Percentiles rank a stretch among this genome's conserved stretches.
Evolutionary conservation across 1,140 invertebrate genomes (phyloP).

Genomic region (Macrotrachela quadricornifera): DNA sequence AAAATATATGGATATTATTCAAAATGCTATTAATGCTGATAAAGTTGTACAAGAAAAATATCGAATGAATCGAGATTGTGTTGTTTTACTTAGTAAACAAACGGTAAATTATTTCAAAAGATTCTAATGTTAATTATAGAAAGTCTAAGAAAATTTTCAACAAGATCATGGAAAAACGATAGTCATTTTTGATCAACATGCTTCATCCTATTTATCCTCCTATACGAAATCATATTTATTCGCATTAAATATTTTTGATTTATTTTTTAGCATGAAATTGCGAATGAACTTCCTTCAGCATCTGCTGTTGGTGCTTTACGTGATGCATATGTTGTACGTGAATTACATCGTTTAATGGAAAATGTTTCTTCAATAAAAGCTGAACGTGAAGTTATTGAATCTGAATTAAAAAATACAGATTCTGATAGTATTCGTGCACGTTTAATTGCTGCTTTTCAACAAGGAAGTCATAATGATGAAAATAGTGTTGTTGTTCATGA

Average conservation of each 20-base stretch:
- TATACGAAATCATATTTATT: too few species aligned
- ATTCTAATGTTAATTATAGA: too few species aligned
- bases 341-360: conserved; percentile 57
- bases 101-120: conserved; percentile 20
- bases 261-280: conserved; percentile 26
- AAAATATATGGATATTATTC: conserved; percentile 72
- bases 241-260: neutral
- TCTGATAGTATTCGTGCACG: conserved; percentile 49
- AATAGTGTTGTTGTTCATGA: conserved; percentile 49
- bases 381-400: conserved; percentile 66
- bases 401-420: conserved; percentile 56
- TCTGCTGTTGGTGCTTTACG: conserved; percentile 17
- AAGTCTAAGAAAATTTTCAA: too few species aligned
- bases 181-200: too few species aligned
- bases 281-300: conserved; percentile 27
- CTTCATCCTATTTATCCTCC: too few species aligned
- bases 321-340: conserved; percentile 36
- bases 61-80: conserved; percentile 50
- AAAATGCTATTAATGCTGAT: conserved; percentile 61
- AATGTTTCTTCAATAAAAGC: conserved; percentile 65
- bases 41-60: conserved; percentile 63
- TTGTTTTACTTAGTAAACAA: conserved; percentile 56
- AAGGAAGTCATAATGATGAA: conserved; percentile 69
- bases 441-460: conserved; percentile 53
- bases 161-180: too few species aligned